Evolutionary conservation across 2,797 vertebrate genomes (phyloP), one percentile per base, ranked within the genome.

Genomic region (Lagocephalus sceleratus): DNA sequence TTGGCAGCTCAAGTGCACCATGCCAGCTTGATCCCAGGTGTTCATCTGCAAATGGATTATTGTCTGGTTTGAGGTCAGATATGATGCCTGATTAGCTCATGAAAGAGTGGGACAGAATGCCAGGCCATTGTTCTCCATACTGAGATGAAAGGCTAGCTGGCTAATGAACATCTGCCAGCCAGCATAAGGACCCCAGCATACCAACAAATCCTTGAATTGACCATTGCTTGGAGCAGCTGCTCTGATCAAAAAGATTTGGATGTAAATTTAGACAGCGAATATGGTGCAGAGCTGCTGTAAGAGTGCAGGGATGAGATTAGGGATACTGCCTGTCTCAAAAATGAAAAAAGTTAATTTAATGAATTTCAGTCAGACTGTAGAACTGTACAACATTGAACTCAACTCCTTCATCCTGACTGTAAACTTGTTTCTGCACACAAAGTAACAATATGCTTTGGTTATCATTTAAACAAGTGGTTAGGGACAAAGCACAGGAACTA

Each of bases 111-210:
- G 63, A 85, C 68, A 63, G 68, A 57, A 75, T 88, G 88, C 86
- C 90, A 90, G 79, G 66, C 82, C 81, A 92, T 92, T 92, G 91
- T 92, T 91, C 80, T 89, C 83, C 76, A 76, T 62, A 60, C 79
- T 71, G 84, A 91, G 90, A 92, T 92, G 90, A 92, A 92, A 91
- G 90, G 73, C 79, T 67, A 76, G 67, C 74, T 20, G 79, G 66
- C 83, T 91, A 92, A 90, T 92, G 91, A 91, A 91, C 91, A 92
- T 91, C 91, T 92, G 90, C 87, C 88, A 85, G 73, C 79, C 82
- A 60, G 76, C 83, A 82, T 86, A 84, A 88, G 76, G 82, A 88
- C 83, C 79, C 71, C 74, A 75, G 65, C 84, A 88, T 79, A 85
- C 83, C 79, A 75, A 82, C 79, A 85, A 81, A 81, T 83, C 83